Evolutionary conservation across 53 echinoderm and acorn worm genomes (phyloP), one percentile per base, ranked within the genome.

Genomic region (Patiria pectinifera): DNA sequence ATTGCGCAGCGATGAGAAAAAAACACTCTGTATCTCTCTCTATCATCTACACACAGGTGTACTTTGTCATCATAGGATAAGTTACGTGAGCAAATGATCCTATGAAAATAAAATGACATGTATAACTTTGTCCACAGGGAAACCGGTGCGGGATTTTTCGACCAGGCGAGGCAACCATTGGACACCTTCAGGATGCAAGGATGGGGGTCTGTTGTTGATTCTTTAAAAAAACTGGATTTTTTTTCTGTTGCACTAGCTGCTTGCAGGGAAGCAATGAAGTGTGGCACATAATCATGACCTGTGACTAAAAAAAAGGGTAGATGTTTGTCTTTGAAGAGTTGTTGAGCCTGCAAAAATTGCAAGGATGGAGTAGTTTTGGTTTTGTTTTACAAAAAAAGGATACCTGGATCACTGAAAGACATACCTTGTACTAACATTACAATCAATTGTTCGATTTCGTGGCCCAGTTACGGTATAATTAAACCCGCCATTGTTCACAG

Each of bases 121-220:
- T 63, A 45, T 85, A 45, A 35, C 24, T 86, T 86, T 62, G 13
- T 86, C 47, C 71, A 53, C 86, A 86, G 86, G 86, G 48, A 49
- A 71, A 53, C 71, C 58, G 71, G 86, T 48, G 71, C 62, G 86
- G 25, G 74, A 86, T 71, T 71, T 48, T 53, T 86, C 86, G 2
- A 49, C 70, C 22, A 86, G n/a, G 86, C 14, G 6, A 74, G 49
- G 74, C 16, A 86, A 86, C n/a, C 86, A 70, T 18, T 86, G 86
- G 86, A 86, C 70, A 47, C 7, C 86, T 18, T 9, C 86, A n/a
- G 25, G 62, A 66, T 45, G 19, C 45, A 62, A 85, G 45, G 48
- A n/a, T 21, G 71, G 19, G 71, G 86, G 86, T 86, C 74, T 86
- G 86, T 86, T 86, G 48, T 85, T 63, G 85, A 44, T 24, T 74